Base-by-base conservation (phyloP, 2,888 invertebrate genomes). In the Molanna angustata region DNA sequence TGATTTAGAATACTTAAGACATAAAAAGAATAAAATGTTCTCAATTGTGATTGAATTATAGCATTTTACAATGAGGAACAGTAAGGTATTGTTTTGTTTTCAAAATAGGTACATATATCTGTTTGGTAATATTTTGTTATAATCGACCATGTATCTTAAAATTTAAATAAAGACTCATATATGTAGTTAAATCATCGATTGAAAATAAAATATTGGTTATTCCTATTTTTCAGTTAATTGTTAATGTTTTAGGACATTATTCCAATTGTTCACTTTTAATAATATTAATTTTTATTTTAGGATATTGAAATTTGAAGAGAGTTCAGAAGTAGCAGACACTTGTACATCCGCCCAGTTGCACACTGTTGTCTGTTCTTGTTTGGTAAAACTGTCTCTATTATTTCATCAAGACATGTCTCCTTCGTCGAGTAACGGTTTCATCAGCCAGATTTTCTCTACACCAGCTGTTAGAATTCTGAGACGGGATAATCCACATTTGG, bases 361-460 rank as follows among this genome's bases (percentile, higher is more conserved):
- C 13, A 39, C 17, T 20, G 35, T 58, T 19, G 52, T 54, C 13
- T 51, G 55, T 48, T 53, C 52, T 2, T 58, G 55, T 37, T 37
- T 53, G 9, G 39, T 37, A 42, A 54, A 63, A 64, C 58, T 58
- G 60, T 49, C 55, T 54, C 59, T 52, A 41, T 39, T 54, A 17
- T 39, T 54, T 19, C 45, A 43, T 11, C 47, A 51, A 11, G 55
- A 59, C 22, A 31, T 39, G 16, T 49, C 39, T 39, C 51, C 45
- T 32, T 48, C 56, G 2, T 35, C 56, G 3, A 52, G 47, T 14
- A 51, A 31, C 13, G 56, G 54, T 14, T 41, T 58, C 11, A 52
- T 58, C 32, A 41, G 67, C 59, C 61, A 67, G 65, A 62, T 62
- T 13, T 62, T 37, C n/a, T 44, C 44, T 19, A 60, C 56, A 40